Conservation (phyloP, 1,140 invertebrate species). For the Holcopasites calliopsidis region DNA sequence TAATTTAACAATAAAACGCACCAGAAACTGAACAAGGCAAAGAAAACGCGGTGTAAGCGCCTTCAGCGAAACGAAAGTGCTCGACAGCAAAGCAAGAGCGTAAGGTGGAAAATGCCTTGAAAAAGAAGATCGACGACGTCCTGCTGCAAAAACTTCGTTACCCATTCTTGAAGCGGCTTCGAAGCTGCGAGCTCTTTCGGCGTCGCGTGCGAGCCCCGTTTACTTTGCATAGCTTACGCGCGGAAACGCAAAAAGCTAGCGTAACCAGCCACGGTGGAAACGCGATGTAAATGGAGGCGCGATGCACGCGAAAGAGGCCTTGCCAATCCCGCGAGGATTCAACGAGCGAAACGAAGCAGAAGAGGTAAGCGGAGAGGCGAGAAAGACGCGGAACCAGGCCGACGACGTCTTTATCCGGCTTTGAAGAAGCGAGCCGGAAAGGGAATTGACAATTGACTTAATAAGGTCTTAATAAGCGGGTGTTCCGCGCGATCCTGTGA, state of each 20-base stretch:
- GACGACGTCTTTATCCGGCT: background rate
- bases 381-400: background rate
- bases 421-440: background rate
- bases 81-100: background rate
- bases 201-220: constrained; percentile 10
- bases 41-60: no score
- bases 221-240: constrained; percentile 31
- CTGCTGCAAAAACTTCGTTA: background rate
- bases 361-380: background rate
- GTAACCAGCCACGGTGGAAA: constrained; percentile 9
- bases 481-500: background rate
- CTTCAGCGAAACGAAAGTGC: background rate
- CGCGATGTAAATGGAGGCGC: constrained; percentile 35
- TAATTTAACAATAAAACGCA: no score
- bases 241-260: constrained; percentile 14
- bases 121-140: background rate
- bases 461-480: constrained; percentile 11
- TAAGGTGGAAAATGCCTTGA: background rate
- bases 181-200: background rate
- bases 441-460: constrained; percentile 13
- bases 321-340: background rate
- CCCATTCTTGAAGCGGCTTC: background rate
- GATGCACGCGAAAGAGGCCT: background rate
- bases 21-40: no score
- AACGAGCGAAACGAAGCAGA: no score